These are phyloP conservation scores for Empidonax traillii DNA, from an alignment of 2,113 vertebrate genomes.

Conservation along the genomic window DNA sequence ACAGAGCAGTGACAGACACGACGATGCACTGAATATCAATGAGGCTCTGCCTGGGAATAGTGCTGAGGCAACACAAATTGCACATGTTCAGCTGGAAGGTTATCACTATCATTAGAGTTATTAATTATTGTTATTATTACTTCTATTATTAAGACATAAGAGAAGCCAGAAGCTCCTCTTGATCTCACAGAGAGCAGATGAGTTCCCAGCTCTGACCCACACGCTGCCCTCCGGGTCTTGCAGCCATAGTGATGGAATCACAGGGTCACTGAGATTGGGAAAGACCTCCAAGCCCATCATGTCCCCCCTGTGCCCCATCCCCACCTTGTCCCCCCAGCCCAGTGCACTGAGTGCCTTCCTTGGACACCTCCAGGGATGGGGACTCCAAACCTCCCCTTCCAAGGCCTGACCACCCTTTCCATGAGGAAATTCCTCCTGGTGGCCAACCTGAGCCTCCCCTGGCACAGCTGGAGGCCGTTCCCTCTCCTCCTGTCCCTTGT, in stretches of 20 bases:
- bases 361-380: neutral
- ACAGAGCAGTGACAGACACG: slow-evolving; percentile 70
- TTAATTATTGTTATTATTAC: slow-evolving; percentile 65
- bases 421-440: neutral
- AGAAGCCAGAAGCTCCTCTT: neutral
- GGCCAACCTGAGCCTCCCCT: neutral
- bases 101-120: slow-evolving; percentile 61
- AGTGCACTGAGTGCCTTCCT: neutral
- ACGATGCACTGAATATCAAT: slow-evolving; percentile 66
- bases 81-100: slow-evolving; percentile 64
- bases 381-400: neutral
- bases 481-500: neutral
- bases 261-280: neutral
- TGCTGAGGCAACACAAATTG: slow-evolving; percentile 63
- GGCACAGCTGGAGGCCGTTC: neutral
- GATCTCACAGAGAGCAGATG: neutral
- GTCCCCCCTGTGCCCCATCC: neutral
- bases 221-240: accelerated
- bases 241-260: neutral
- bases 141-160: slow-evolving; percentile 49
- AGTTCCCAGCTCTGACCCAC: neutral
- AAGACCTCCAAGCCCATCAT: neutral
- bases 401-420: neutral
- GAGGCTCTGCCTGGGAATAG: slow-evolving; percentile 64
- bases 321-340: neutral